phyloP scores from a whole-genome alignment of 2,888 invertebrate genomes.

The Hypena proboscidalis region DNA sequence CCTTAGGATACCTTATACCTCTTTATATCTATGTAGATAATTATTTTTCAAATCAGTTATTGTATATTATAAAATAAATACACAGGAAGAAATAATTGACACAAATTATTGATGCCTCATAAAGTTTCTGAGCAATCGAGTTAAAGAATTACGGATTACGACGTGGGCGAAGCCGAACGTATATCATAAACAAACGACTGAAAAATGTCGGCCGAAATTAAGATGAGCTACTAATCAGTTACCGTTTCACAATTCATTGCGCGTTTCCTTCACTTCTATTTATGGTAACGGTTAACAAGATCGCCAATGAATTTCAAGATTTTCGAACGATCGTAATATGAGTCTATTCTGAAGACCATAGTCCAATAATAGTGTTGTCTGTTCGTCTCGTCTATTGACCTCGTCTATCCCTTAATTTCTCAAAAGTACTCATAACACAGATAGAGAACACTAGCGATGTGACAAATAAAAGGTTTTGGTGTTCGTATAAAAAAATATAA shows the following conservation, averaged over 20 bases:
- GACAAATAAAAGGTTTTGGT: too few relatives aligned
- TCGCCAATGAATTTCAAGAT: constrained; percentile 27
- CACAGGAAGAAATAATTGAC: neutral
- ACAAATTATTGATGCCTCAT: neutral
- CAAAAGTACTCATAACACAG: constrained; percentile 29
- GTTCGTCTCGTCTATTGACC: constrained; percentile 32
- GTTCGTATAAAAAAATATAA: too few relatives aligned
- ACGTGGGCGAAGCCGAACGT: constrained; percentile 2
- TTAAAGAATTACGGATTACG: constrained; percentile 4
- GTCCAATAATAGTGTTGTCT: constrained; percentile 36
- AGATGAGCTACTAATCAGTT: constrained; percentile 19
- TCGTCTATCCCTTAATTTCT: constrained; percentile 31
- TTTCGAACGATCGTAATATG: constrained; percentile 31
- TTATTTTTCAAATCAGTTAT: too few relatives aligned
- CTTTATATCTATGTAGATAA: too few relatives aligned
- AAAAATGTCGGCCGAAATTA: constrained; percentile 18
- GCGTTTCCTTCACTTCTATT: constrained; percentile 9
- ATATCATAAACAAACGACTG: constrained; percentile 18
- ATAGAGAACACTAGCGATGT: constrained; percentile 21
- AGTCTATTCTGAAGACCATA: constrained; percentile 32
- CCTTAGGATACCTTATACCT: too few relatives aligned
- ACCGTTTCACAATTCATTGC: constrained; percentile 22
- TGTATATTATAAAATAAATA: neutral
- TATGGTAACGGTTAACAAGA: constrained; percentile 13
- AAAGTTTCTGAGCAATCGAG: constrained; percentile 5